Percentiles rank a stretch among this genome's conserved stretches.
phyloP scores from a whole-genome alignment of 2,888 invertebrate species.

The Caenorhabditis angaria region DNA sequence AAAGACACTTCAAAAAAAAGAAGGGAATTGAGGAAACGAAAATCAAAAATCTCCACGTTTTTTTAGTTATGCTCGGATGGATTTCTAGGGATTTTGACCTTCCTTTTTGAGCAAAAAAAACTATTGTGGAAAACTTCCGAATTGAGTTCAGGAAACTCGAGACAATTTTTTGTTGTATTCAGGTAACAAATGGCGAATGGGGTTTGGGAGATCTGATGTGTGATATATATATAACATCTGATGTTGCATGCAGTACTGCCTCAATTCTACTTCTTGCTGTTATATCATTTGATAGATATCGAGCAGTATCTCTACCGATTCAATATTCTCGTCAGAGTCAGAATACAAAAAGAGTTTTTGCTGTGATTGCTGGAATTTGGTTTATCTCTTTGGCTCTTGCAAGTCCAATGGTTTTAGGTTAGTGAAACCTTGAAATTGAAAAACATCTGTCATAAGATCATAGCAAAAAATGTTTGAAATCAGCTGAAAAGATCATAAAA shows the following conservation, averaged over 20 bases:
- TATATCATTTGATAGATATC: slow-evolving; percentile 83
- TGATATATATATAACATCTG: slow-evolving; percentile 75
- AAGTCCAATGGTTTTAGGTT: slow-evolving; percentile 90
- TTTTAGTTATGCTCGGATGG: neutral
- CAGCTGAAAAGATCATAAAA: no score
- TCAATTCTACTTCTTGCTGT: slow-evolving; percentile 76
- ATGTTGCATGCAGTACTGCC: slow-evolving; percentile 76
- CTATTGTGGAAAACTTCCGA: no score
- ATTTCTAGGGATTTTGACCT: neutral
- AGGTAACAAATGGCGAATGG: slow-evolving; percentile 74
- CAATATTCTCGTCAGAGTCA: slow-evolving; percentile 98
- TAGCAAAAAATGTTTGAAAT: no score
- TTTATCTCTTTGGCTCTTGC: slow-evolving; percentile 93
- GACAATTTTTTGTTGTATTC: slow-evolving; percentile 30
- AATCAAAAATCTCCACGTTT: neutral
- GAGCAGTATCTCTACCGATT: slow-evolving; percentile 97
- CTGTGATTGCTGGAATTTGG: slow-evolving; percentile 94
- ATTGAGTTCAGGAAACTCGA: no score
- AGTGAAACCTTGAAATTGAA: slow-evolving; percentile 8
- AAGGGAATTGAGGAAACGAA: neutral
- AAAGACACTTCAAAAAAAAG: slow-evolving; percentile 5
- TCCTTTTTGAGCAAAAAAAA: no score
- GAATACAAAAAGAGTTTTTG: slow-evolving; percentile 85
- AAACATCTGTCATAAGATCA: neutral
- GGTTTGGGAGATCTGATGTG: slow-evolving; percentile 74